Evolutionary conservation across 2,888 invertebrate genomes (phyloP).

Genomic region (Amiota minor): DNA sequence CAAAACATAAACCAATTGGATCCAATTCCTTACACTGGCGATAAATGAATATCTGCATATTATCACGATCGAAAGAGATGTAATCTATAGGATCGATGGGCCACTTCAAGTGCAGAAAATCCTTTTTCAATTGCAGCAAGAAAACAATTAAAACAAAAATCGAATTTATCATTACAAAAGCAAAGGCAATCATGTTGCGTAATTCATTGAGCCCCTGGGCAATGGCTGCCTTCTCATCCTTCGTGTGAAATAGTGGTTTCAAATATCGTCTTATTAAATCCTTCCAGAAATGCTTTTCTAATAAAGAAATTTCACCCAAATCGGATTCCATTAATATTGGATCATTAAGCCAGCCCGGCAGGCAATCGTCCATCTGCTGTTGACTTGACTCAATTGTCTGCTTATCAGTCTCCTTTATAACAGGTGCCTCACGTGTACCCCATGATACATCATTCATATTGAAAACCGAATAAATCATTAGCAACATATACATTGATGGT

Average conservation of each 20-base stretch:
- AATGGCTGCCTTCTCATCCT: slow-evolving; percentile 75
- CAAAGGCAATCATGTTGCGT: slow-evolving; percentile 80
- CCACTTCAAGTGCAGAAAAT: slow-evolving; percentile 80
- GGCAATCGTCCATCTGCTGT: slow-evolving; percentile 48
- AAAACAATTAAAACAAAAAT: slow-evolving; percentile 84
- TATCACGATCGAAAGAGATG: slow-evolving; percentile 74
- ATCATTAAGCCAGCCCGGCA: slow-evolving; percentile 81
- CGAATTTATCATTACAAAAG: slow-evolving; percentile 84
- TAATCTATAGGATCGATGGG: slow-evolving; percentile 77
- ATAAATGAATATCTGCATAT: slow-evolving; percentile 75
- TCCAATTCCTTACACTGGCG: slow-evolving; percentile 80
- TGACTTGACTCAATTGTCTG: slow-evolving; percentile 40
- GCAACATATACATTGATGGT: slow-evolving; percentile 94
- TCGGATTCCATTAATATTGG: slow-evolving; percentile 79
- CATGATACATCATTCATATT: slow-evolving; percentile 95
- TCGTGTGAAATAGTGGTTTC: slow-evolving; percentile 81
- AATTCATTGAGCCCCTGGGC: slow-evolving; percentile 73
- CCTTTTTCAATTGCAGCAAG: slow-evolving; percentile 82
- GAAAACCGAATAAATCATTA: slow-evolving; percentile 92
- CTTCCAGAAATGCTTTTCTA: slow-evolving; percentile 85
- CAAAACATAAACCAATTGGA: slow-evolving; percentile 84
- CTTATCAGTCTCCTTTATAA: slow-evolving; percentile 49
- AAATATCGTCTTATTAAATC: slow-evolving; percentile 84
- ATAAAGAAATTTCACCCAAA: slow-evolving; percentile 78
- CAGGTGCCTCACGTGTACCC: slow-evolving; percentile 90